Evolutionary conservation across 2,888 invertebrate species (phyloP).

Genomic region (Agrypnus murinus): DNA sequence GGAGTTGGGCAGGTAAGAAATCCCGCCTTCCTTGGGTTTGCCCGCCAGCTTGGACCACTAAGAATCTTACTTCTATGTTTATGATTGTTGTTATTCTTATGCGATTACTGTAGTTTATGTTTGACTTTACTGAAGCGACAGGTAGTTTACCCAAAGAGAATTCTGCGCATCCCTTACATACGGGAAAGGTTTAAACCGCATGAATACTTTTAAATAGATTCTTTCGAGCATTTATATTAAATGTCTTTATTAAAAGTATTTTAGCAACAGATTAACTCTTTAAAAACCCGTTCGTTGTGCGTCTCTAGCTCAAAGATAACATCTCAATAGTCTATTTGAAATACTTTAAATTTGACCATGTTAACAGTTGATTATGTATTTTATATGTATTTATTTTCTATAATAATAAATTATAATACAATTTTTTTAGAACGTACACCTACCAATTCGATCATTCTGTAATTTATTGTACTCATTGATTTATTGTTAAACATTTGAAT

Average conservation of each 20-base stretch:
- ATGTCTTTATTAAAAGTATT: not conserved
- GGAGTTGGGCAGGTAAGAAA: conserved; percentile 57
- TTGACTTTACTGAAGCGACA: conserved; percentile 12
- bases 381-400: no score
- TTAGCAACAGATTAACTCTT: conserved; percentile 4
- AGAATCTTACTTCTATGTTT: conserved; percentile 53
- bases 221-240: not conserved
- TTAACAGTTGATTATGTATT: no score
- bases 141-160: conserved; percentile 9
- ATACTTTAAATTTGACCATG: no score
- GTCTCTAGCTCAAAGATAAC: no score
- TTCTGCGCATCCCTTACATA: not conserved
- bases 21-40: conserved; percentile 57
- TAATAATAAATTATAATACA: no score
- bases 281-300: not conserved
- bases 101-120: conserved; percentile 47
- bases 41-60: conserved; percentile 57
- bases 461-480: no score
- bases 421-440: no score
- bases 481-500: no score
- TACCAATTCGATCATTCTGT: no score
- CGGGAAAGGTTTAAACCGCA: not conserved
- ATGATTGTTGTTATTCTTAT: conserved; percentile 55
- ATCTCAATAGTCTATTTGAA: no score
- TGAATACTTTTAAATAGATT: not conserved